Conservation (phyloP, 2,797 vertebrate species). For the Ambastaia sidthimunki region DNA sequence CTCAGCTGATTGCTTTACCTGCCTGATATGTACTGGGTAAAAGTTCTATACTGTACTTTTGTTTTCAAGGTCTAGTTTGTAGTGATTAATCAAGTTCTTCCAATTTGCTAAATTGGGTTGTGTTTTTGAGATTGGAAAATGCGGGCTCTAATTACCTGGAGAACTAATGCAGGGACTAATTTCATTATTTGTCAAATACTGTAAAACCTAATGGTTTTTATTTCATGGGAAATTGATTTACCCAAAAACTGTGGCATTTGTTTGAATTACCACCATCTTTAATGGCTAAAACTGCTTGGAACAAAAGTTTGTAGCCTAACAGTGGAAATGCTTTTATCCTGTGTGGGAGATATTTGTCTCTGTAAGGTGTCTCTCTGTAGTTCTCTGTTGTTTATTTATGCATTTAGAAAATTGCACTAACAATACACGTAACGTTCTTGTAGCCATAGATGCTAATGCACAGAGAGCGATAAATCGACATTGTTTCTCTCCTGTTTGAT, state of each 20-base stretch:
- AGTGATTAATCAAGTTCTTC: slow-evolving; percentile 31
- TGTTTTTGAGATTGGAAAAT: neutral
- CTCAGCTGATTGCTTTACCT: slow-evolving; percentile 4
- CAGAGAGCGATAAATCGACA: neutral
- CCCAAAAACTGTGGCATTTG: slow-evolving; percentile 63
- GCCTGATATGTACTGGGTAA: neutral
- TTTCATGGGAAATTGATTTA: slow-evolving; percentile 65
- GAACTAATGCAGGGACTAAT: slow-evolving; percentile 15
- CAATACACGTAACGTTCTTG: slow-evolving; percentile 22
- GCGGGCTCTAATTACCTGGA: slow-evolving; percentile 22
- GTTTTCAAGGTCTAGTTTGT: slow-evolving; percentile 5
- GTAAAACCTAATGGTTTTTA: slow-evolving; percentile 48
- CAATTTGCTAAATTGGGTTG: slow-evolving; percentile 24
- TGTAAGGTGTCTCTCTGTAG: slow-evolving; percentile 5
- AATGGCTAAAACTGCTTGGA: slow-evolving; percentile 65
- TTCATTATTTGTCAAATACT: slow-evolving; percentile 45
- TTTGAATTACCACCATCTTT: slow-evolving; percentile 69
- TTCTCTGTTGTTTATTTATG: slow-evolving; percentile 9
- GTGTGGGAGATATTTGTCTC: slow-evolving; percentile 31
- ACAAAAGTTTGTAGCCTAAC: slow-evolving; percentile 60
- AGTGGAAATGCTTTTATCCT: slow-evolving; percentile 37
- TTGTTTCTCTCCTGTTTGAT: slow-evolving; percentile 17
- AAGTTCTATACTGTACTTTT: neutral
- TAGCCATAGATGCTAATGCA: neutral
- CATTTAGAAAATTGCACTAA: slow-evolving; percentile 25